phyloP scores from a whole-genome alignment of 2,888 invertebrate genomes.

The Dicycla oo region DNA sequence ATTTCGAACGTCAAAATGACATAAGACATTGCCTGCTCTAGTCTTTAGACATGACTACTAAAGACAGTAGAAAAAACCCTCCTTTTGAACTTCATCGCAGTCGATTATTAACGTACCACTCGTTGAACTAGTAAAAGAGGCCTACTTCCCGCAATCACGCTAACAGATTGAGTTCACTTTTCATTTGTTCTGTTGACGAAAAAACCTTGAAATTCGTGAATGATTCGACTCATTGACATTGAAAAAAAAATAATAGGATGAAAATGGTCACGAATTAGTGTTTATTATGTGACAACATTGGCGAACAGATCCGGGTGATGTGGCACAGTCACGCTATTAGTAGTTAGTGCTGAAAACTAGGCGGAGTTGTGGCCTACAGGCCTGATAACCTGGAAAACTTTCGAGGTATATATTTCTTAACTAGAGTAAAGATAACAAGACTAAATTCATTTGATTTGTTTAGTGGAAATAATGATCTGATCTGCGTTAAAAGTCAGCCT shows the following conservation, averaged over 20 bases:
- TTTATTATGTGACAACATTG: constrained; percentile 22
- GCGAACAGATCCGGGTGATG: constrained; percentile 42
- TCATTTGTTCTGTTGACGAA: constrained; percentile 16
- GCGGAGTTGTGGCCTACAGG: constrained; percentile 16
- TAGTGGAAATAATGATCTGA: neutral
- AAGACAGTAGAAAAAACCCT: neutral
- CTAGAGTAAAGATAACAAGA: neutral
- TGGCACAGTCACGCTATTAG: constrained; percentile 18
- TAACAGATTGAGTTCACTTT: constrained; percentile 1
- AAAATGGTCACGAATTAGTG: constrained; percentile 29
- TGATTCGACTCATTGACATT: constrained; percentile 23
- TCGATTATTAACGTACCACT: too few relatives aligned
- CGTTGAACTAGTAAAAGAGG: too few relatives aligned
- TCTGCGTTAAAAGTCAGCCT: neutral
- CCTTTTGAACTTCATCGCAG: neutral
- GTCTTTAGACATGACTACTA: neutral
- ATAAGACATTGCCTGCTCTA: neutral
- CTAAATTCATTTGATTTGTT: neutral
- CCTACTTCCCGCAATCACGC: constrained; percentile 12
- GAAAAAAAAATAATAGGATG: constrained; percentile 31
- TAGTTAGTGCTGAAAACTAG: constrained; percentile 11
- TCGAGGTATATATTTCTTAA: neutral
- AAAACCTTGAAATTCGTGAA: constrained; percentile 25
- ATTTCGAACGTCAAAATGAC: too few relatives aligned
- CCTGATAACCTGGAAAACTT: constrained; percentile 34